Percentiles rank a stretch among this genome's conserved stretches.
Evolutionary conservation across 2,113 vertebrate species (phyloP).

Genomic region (Balaenoptera acutorostrata): DNA sequence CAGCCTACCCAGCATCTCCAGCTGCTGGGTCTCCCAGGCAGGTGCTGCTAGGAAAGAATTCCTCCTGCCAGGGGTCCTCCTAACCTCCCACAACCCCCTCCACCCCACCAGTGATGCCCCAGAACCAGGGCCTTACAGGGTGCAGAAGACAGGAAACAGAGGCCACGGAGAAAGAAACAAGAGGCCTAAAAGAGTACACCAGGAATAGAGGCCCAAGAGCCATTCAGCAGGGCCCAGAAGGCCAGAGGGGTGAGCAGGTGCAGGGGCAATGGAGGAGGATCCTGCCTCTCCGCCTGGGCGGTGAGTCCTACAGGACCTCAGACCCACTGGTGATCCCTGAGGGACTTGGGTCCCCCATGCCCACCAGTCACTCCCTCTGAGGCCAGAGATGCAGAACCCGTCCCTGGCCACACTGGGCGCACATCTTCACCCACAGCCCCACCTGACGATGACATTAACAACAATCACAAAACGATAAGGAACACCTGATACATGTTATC

Average conservation of each 20-base stretch:
- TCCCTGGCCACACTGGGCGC: neutral
- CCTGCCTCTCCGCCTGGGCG: neutral
- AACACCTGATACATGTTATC: accelerated
- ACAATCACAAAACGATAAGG: neutral
- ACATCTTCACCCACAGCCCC: neutral
- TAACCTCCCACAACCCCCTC: neutral
- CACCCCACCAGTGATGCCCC: neutral
- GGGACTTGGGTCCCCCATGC: neutral
- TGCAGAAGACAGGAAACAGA: neutral
- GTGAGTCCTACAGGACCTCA: neutral
- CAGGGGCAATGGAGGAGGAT: neutral
- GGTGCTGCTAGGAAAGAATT: neutral
- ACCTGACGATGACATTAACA: neutral
- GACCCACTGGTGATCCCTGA: neutral
- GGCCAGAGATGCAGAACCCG: neutral
- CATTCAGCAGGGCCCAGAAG: no score
- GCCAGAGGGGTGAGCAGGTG: accelerated
- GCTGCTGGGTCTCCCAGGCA: neutral
- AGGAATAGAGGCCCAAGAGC: neutral
- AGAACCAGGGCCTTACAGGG: neutral
- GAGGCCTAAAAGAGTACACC: accelerated
- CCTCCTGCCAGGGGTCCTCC: neutral
- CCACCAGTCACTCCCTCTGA: neutral
- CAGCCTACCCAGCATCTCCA: neutral
- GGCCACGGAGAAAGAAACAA: neutral